These are phyloP conservation scores for Oxystoma pomonae DNA, from an alignment of 2,888 invertebrate genomes.

Conservation along the genomic window DNA sequence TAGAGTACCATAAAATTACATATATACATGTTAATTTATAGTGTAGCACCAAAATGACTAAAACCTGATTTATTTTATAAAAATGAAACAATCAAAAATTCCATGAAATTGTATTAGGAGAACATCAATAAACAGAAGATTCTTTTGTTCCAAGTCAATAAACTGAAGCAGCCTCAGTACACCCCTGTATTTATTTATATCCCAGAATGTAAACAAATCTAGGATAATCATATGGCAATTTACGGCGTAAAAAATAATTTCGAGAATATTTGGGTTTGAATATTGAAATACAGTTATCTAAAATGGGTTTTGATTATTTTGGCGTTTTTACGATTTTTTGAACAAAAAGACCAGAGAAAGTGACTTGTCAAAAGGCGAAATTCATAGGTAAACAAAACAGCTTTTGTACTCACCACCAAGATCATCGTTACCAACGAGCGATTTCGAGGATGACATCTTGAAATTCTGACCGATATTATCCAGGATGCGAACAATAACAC, in stretches of 20 bases:
- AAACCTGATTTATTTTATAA: no score
- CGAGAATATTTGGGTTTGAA: not conserved
- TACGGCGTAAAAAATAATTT: not conserved
- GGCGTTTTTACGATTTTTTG: not conserved
- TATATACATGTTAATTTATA: no score
- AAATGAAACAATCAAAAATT: no score
- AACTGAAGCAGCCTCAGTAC: not conserved
- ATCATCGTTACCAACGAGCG: constrained; percentile 42
- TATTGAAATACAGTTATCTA: not conserved
- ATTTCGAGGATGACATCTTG: constrained; percentile 47
- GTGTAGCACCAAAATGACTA: no score
- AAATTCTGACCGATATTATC: constrained; percentile 1
- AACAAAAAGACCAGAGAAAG: no score
- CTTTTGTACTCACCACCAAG: constrained; percentile 42
- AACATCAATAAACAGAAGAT: no score
- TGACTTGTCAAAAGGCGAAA: no score
- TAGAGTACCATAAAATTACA: no score
- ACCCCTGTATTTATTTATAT: not conserved
- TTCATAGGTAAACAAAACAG: constrained; percentile 24
- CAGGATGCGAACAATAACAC: not conserved
- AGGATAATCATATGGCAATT: not conserved
- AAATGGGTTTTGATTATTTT: not conserved
- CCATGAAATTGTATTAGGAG: no score
- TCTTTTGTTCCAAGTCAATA: not conserved
- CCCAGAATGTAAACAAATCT: not conserved